Evolutionary conservation across 2,888 invertebrate species (phyloP).

Genomic region (Agrotis exclamationis): DNA sequence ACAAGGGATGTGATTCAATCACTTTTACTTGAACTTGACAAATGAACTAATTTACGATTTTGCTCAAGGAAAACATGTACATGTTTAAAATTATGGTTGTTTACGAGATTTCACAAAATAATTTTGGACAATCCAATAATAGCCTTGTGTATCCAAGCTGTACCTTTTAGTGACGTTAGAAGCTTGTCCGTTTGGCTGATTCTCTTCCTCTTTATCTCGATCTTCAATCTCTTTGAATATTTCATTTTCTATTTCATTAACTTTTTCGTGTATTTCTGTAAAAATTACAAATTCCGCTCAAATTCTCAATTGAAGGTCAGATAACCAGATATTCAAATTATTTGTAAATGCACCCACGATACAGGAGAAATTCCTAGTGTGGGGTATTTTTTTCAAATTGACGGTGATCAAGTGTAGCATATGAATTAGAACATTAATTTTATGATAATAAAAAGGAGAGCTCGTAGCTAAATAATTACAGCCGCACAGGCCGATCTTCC

Average conservation of each 20-base stretch:
- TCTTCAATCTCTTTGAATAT: conserved; percentile 85
- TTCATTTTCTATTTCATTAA: conserved; percentile 78
- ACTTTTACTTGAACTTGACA: too few relatives aligned
- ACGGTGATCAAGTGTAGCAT: too few relatives aligned
- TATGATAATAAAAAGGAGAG: too few relatives aligned
- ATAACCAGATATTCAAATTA: not conserved
- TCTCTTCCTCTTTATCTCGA: conserved; percentile 68
- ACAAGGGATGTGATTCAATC: too few relatives aligned
- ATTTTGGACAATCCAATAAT: not conserved
- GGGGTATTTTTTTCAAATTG: too few relatives aligned
- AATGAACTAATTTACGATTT: too few relatives aligned
- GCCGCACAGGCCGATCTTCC: too few relatives aligned
- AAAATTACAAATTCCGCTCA: conserved; percentile 32
- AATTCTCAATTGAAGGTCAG: not conserved
- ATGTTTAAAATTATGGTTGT: conserved; percentile 5
- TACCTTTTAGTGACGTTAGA: conserved; percentile 78
- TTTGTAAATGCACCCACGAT: too few relatives aligned
- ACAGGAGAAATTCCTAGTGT: too few relatives aligned
- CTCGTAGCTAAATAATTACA: too few relatives aligned
- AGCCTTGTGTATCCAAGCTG: not conserved
- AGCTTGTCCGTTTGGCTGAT: conserved; percentile 27
- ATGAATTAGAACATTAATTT: too few relatives aligned
- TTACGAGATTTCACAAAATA: too few relatives aligned
- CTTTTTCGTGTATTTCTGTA: conserved; percentile 76
- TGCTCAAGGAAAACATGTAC: not conserved